Percentiles rank a stretch among this genome's conserved stretches.
Evolutionary conservation across 2,888 invertebrate genomes (phyloP).

Genomic region (Sinelater perroti): DNA sequence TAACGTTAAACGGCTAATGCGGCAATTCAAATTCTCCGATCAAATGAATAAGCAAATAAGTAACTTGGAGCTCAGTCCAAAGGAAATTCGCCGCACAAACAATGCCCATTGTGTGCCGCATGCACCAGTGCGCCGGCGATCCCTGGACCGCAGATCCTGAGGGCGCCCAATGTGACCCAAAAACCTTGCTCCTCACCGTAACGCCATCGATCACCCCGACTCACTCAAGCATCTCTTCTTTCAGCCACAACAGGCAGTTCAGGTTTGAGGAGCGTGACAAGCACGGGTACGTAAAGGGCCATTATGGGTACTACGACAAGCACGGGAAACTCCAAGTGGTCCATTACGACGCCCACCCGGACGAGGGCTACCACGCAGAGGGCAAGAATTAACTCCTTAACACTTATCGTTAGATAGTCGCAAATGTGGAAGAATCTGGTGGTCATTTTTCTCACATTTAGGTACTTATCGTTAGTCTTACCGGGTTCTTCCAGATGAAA

Average conservation of each 20-base stretch:
- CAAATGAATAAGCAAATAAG: too few species aligned
- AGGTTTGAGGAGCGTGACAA: conserved; percentile 81
- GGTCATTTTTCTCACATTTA: conserved; percentile 14
- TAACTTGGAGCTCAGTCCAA: too few species aligned
- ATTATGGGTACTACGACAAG: conserved; percentile 82
- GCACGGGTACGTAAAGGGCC: conserved; percentile 79
- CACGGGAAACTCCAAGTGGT: conserved; percentile 78
- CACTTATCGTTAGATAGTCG: background rate
- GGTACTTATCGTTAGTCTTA: background rate
- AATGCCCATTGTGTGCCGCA: too few species aligned
- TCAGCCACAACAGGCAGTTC: conserved; percentile 81
- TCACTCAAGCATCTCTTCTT: too few species aligned
- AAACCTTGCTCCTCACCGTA: too few species aligned
- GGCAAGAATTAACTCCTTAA: conserved; percentile 25
- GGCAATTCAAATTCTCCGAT: too few species aligned
- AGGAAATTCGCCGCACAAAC: too few species aligned
- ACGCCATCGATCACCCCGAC: too few species aligned
- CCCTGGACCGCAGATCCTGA: too few species aligned
- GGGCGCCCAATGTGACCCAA: too few species aligned
- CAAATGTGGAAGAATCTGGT: conserved; percentile 16
- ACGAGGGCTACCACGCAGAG: conserved; percentile 73
- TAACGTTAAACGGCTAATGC: too few species aligned
- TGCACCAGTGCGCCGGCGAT: too few species aligned
- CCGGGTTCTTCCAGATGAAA: conserved; percentile 5
- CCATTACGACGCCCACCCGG: conserved; percentile 77